Conservation (phyloP, 2,113 vertebrate genomes). For the Neodontobutis hainanensis region DNA sequence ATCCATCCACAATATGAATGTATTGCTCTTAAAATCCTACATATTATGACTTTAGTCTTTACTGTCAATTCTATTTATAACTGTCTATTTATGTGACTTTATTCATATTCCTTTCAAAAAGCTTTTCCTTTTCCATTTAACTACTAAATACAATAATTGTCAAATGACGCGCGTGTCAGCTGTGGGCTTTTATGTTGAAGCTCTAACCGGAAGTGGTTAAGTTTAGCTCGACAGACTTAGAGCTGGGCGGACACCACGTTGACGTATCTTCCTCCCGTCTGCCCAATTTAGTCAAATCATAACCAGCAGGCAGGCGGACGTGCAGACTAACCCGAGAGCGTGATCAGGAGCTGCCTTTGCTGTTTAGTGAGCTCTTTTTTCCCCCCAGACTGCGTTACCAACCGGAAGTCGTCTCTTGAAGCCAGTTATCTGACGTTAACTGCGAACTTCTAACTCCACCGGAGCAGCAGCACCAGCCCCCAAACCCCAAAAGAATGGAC, state of each 20-base stretch:
- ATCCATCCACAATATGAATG: too few species aligned
- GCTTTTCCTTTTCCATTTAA: too few species aligned
- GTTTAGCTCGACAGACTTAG: accelerated
- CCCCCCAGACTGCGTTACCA: neutral
- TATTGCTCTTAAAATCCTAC: too few species aligned
- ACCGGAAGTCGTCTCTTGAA: neutral
- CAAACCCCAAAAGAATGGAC: conserved; percentile 81
- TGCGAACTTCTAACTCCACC: too few species aligned
- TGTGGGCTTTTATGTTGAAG: conserved; percentile 51
- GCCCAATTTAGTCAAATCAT: conserved; percentile 36
- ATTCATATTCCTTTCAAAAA: too few species aligned
- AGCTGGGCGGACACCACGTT: conserved; percentile 60
- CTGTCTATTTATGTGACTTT: too few species aligned
- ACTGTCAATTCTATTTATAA: too few species aligned
- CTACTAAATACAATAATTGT: too few species aligned
- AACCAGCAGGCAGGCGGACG: conserved; percentile 10
- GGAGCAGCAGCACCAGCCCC: neutral
- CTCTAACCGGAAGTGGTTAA: neutral
- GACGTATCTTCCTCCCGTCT: conserved; percentile 42
- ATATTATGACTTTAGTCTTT: too few species aligned
- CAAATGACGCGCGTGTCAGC: too few species aligned
- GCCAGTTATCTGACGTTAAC: neutral
- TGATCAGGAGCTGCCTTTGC: neutral
- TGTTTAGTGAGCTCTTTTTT: neutral
- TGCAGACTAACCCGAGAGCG: neutral